Base-by-base conservation (phyloP, 2,888 invertebrate species). In the Eudemis profundana region DNA sequence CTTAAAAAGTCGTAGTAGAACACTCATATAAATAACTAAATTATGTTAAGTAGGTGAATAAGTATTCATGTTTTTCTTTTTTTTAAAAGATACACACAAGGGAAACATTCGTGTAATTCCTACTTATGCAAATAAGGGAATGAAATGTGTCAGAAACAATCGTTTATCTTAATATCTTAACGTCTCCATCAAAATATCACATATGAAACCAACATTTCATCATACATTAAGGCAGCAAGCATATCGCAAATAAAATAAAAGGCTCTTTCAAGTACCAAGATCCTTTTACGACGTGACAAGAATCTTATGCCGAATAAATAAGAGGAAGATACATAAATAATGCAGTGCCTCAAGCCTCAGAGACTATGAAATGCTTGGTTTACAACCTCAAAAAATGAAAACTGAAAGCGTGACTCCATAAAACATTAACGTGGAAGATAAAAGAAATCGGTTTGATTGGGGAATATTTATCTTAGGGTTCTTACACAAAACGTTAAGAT, bases 251-350 rank as follows among this genome's bases (percentile, higher is more conserved):
- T 44, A 61, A 53, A 53, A 53, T 61, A 61, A 61, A 51, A 51
- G 14, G 21, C 21, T 33, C n/a, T 49, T 49, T 40, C 47, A 29
- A 40, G 47, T 27, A 29, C 19, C 29, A 40, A 29, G 38, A 27
- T 53, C 23, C 38, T 46, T 53, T n/a, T 21, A 4, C 14, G 17
- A 63, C 62, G 62, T 63, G 62, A 56, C 62, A 1, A 1, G 62
- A 63, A 63, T 63, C 12, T 10, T 19, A 10, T 47, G 19, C 8
- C 15, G 21, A 56, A 21, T 33, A 56, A 49, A 63, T 54, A 38
- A 42, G 54, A 21, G 29, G 46, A 62, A 38, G 47, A n/a, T 15
- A 29, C 40, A 63, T 56, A 63, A 54, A 63, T 49, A 56, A 63
- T 63, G 56, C 40, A 56, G 54, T 56, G 0, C 14, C 47, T 29